Evolutionary conservation across 2,113 vertebrate species (phyloP), one percentile per base, ranked within the genome.

Genomic region (Bolborhynchus lineola): DNA sequence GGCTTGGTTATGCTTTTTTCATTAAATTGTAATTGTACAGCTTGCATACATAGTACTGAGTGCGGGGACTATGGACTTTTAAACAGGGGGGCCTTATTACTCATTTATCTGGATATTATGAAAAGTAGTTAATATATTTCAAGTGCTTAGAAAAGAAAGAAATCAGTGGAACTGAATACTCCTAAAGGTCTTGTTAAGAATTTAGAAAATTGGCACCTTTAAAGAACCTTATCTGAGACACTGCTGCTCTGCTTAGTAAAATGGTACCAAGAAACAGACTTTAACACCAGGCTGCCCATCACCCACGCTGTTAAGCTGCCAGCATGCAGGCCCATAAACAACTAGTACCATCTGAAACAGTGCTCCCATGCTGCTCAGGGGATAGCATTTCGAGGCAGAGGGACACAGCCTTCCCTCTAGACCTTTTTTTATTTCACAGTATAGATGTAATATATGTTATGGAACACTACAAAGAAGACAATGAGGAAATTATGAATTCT

Each of bases 301-400:
- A 28, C 31, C 28, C 37, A 39, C 2, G 7, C 24, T 29, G 53
- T 17, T 29, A 16, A n/a, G 46, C 57, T 77, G 59, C n/a, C 16
- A 57, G 26, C 3, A 0, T 5, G 75, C 62, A 41, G 55, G 72
- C 25, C 46, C 13, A 0, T 10, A 69, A 69, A 62, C 17, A 69
- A 19, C 24, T 9, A 53, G 39, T 12, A 29, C 29, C 46, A 65
- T 13, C 41, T 7, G 31, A 85, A 91, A 44, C 9, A 35, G 42
- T 21, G 64, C n/a, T 78, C 35, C 77, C 72, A 70, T 2, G 1
- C 29, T 44, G 64, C 62, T 46, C 64, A 67, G 65, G 57, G 33
- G 39, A 78, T 35, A 82, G 62, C 69, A 46, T 0, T 17, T 33
- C n/a, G 57, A 86, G 44, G 55, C 49, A 65, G 41, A 21, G 29